Base-by-base conservation (phyloP, 2,888 invertebrate genomes). In the Ophion obscuratus region DNA sequence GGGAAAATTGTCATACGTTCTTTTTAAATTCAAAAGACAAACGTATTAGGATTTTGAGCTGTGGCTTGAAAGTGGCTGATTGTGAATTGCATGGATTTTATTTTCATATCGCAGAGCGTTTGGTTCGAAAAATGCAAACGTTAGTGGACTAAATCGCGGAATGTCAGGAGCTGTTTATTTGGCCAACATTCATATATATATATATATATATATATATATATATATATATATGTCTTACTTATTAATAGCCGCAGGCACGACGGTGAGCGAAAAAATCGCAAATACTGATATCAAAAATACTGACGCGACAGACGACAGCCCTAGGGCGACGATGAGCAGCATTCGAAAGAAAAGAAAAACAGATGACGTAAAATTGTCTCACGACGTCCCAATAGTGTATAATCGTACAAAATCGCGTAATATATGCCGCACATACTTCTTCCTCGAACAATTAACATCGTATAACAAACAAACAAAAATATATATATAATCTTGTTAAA, bases 231-330 rank as follows among this genome's bases (percentile, higher is more conserved):
- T 77, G 62, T 89, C 87, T 89, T 89, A 90, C 88, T 89, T 87
- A 87, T 81, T 70, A 83, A 84, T 74, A 88, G 88, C 89, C 88
- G 89, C 87, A 91, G 91, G 90, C 91, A 91, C 89, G 85, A 79
- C 80, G 87, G 88, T 82, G 62, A 88, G 87, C 88, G 89, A 87
- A 86, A 88, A 44, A 86, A 80, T 89, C 89, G 89, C 89, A 92
- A 93, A 94, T 94, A 93, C 93, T 94, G 93, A 93, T 94, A 92
- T 92, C 88, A 92, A 92, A 93, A 94, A 93, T 93, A 93, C 93
- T 93, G 91, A 91, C 91, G 88, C 90, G 80, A 71, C 82, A 68
- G 64, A 67, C 70, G 75, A 44, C 27, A 76, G n/a, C 57, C 76
- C 80, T 44, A 66, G 24, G 59, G n/a, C 78, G 20, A 47, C 27